Evolutionary conservation across 2,113 vertebrate genomes (phyloP), one percentile per base, ranked within the genome.

Genomic region (Heterotis niloticus): DNA sequence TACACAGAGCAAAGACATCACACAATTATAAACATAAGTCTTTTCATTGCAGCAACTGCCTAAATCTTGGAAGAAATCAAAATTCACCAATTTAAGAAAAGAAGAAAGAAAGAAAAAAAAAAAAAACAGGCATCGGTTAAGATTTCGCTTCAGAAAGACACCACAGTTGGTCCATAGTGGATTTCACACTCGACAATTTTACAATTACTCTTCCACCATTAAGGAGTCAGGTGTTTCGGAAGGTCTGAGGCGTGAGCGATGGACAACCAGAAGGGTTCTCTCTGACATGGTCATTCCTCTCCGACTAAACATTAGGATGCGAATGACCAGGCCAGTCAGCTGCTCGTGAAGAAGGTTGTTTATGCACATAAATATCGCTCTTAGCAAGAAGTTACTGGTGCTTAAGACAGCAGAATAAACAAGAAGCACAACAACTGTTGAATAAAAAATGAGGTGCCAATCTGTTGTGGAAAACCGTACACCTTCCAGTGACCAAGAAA

Each of bases 11-110:
- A 91, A 90, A 77, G 17, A 89, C 86, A 84, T 88, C 83, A 87
- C 80, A 88, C 88, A 83, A 91, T 89, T 90, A 92, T 88, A 88
- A 85, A 88, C 83, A 83, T 82, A 89, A 85, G 34, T 89, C 82
- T 86, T 87, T 90, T 86, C 85, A 86, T 88, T 88, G 82, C 86
- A 85, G 86, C 83, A 83, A 79, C 83, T 88, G 90, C 90, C 92
- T 88, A 87, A 91, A 92, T 92, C 91, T 91, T 85, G 13, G 12
- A 24, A 51, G 29, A 17, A 81, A 89, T 90, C 79, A 85, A 80
- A 85, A 90, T 90, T 86, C 76, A 83, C 88, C 89, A 89, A 91
- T 85, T 88, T 75, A 24, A 88, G 62, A 75, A 80, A 85, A 82
- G 80, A 71, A 82, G 23, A 75, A 79, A 78, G 57, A 68, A 44